A percentile compares a stretch with the other conserved stretches of the same genome.
phyloP scores from a whole-genome alignment of 1,140 invertebrate species.

The Parasteatoda tepidariorum region DNA sequence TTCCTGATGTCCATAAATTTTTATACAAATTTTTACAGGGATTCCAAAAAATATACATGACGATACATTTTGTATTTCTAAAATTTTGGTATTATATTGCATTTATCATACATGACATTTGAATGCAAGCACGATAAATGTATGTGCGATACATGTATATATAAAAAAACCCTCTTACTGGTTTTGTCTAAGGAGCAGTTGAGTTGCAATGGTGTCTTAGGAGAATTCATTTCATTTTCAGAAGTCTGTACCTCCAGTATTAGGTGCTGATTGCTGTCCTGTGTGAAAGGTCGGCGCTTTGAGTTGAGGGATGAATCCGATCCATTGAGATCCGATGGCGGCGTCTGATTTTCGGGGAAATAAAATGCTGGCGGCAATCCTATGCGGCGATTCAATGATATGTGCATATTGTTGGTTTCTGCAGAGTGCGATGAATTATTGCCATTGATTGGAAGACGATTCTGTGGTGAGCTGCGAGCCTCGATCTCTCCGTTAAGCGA shows the following conservation, averaged over 20 bases:
- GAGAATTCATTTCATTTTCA: conserved; percentile 30
- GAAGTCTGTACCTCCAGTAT: conserved; percentile 34
- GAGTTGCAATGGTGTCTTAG: not conserved
- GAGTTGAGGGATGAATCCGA: not conserved
- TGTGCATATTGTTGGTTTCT: conserved; percentile 69
- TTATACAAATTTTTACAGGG: no score
- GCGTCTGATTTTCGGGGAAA: conserved; percentile 80
- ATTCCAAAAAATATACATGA: no score
- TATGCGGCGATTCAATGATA: conserved; percentile 79
- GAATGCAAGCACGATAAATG: no score
- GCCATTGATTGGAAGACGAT: conserved; percentile 38
- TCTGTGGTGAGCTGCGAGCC: conserved; percentile 13
- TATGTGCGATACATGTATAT: no score
- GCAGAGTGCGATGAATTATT: not conserved
- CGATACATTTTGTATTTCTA: no score
- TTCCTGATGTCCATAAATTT: no score
- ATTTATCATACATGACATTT: no score
- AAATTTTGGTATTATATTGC: no score
- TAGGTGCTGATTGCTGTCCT: conserved; percentile 13
- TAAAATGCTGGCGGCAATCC: conserved; percentile 85
- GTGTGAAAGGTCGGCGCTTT: conserved; percentile 21
- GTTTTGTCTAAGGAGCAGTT: conserved; percentile 26
- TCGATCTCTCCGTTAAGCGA: not conserved
- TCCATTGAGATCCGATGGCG: conserved; percentile 71
- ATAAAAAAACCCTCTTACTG: conserved; percentile 19